Evolutionary conservation across 2,888 invertebrate species (phyloP).

Genomic region (Sceliomorpha sp.): DNA sequence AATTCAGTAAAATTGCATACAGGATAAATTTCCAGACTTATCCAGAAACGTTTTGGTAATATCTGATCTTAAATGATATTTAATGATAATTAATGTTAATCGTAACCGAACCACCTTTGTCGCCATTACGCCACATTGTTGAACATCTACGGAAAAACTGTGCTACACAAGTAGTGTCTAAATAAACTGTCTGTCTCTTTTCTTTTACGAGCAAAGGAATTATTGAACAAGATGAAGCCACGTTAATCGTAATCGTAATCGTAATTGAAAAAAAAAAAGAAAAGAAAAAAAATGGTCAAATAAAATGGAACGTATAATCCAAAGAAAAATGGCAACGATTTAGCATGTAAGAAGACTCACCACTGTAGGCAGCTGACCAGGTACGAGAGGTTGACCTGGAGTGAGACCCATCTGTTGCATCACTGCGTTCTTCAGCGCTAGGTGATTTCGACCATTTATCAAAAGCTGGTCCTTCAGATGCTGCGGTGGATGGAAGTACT

Average conservation of each 20-base stretch:
- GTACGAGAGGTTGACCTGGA: constrained; percentile 93
- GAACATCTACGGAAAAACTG: constrained; percentile 35
- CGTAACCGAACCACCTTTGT: constrained; percentile 24
- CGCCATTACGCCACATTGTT: constrained; percentile 29
- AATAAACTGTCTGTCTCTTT: constrained; percentile 3
- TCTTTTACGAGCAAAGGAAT: constrained; percentile 36
- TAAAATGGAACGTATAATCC: constrained; percentile 20
- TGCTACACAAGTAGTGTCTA: constrained; percentile 44
- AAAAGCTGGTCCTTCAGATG: constrained; percentile 99
- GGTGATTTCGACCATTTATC: constrained; percentile 99
- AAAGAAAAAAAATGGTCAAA: too few relatives aligned
- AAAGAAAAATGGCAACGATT: constrained; percentile 22
- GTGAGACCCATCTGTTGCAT: constrained; percentile 98
- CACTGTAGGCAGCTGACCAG: constrained; percentile 96
- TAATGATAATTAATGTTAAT: too few relatives aligned
- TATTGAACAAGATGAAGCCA: constrained; percentile 44
- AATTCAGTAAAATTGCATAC: neutral
- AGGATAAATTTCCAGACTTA: too few relatives aligned
- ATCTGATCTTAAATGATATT: too few relatives aligned
- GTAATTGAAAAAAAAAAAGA: constrained; percentile 22
- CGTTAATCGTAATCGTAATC: constrained; percentile 25
- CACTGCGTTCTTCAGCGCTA: constrained; percentile 98
- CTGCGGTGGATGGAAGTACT: constrained; percentile 99
- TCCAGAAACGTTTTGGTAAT: too few relatives aligned
- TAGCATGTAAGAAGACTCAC: constrained; percentile 83